A percentile compares a stretch with the other conserved stretches of the same genome.
phyloP scores from a whole-genome alignment of 2,888 invertebrate species.

The Leptodirus hochenwartii region DNA sequence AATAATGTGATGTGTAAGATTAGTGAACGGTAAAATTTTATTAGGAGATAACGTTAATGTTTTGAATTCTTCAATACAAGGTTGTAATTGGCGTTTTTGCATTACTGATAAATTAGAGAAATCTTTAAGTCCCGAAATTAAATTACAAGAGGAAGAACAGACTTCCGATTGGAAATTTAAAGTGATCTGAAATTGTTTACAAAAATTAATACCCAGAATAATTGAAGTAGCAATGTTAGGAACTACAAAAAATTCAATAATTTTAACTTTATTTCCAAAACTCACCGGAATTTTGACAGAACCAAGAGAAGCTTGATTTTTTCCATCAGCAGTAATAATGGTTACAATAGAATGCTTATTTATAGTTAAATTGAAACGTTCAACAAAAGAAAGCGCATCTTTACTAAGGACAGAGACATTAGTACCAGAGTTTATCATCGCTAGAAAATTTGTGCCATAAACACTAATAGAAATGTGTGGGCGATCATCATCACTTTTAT shows the following conservation, averaged over 20 bases:
- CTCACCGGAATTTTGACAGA: not conserved
- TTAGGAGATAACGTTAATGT: not conserved
- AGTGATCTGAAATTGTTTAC: not conserved
- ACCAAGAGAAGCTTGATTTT: not conserved
- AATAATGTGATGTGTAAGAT: slow-evolving; percentile 7
- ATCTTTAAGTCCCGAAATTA: too few species aligned
- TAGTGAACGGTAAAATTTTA: not conserved
- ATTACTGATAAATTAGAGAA: too few species aligned
- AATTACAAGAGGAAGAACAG: not conserved
- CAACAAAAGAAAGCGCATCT: not conserved
- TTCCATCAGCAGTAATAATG: slow-evolving; percentile 6
- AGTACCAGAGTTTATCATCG: slow-evolving; percentile 5
- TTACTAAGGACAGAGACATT: slow-evolving; percentile 3
- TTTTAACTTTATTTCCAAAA: not conserved
- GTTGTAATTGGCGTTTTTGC: too few species aligned
- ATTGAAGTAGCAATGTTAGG: not conserved
- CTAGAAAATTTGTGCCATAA: not conserved
- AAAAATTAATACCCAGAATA: slow-evolving; percentile 3
- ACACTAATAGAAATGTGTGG: slow-evolving; percentile 2
- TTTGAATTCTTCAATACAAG: not conserved
- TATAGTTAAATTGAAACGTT: not conserved
- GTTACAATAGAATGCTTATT: not conserved
- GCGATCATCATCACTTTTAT: slow-evolving; percentile 4
- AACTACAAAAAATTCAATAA: slow-evolving; percentile 2
- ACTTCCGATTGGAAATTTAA: not conserved